Evolutionary conservation across 2,888 invertebrate species (phyloP), one percentile per base, ranked within the genome.

Genomic region (Cybosia mesomella): DNA sequence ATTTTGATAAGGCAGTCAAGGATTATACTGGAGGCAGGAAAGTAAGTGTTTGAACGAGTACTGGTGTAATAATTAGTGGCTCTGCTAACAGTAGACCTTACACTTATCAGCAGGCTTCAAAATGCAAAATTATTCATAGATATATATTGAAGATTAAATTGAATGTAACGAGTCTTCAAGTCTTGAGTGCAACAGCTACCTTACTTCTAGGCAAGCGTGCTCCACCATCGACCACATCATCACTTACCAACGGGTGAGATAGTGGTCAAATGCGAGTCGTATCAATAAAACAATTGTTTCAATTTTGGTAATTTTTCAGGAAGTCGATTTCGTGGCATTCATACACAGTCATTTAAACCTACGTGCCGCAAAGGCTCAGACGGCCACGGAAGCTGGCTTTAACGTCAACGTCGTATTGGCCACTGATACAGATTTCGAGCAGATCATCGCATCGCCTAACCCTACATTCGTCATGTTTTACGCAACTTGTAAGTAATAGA

Each of bases 401-500:
- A 92, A 93, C 0, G 75, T 92, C 5, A 93, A 93, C 73, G 92
- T 96, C 0, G 64, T 91, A 2, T 80, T 95, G 58, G 88, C 97
- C 4, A 95, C 93, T 13, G 97, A 97, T 71, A 91, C 90, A 0
- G 96, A 95, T 80, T 97, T 97, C 86, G 96, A 96, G 70, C 66
- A 91, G 1, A 90, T 95, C 64, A 92, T 97, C n/a, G 94, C 94
- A 54, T 90, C 95, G 21, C 87, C 95, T 62, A 95, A 94, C 58
- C 96, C 97, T 21, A 95, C 96, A 1, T 95, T 98, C 65, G 96
- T 97, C 71, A 97, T 98, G 97, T 98, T 97, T 85, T 97, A 97
- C 85, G 97, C 97, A 15, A 96, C 97, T 18, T 97, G 97, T 97
- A 75, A 90, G 93, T 91, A 58, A 39, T 34, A 4, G 15, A 8